These are phyloP conservation scores for Sebastes baramenuke DNA, from an alignment of 2,797 vertebrate genomes.

Conservation along the genomic window DNA sequence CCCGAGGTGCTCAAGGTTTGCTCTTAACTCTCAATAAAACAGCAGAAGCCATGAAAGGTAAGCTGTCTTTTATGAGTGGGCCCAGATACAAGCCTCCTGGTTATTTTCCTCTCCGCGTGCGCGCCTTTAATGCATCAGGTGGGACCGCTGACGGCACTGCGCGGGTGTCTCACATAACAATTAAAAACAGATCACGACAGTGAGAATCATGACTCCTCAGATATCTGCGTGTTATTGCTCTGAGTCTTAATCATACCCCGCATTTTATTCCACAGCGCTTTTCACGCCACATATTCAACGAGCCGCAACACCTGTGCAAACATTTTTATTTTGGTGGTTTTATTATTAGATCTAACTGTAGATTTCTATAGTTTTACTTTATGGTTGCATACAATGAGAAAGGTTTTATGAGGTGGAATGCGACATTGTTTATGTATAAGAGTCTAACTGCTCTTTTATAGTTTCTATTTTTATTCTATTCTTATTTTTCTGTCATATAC, in stretches of 20 bases:
- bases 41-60: conserved; percentile 75
- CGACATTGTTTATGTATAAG: not conserved
- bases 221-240: conserved; percentile 63
- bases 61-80: conserved; percentile 76
- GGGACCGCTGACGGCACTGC: conserved; percentile 45
- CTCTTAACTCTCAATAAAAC: conserved; percentile 64
- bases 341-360: not conserved
- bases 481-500: not conserved
- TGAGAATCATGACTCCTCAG: conserved; percentile 47
- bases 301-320: not conserved
- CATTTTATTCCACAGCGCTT: conserved; percentile 11
- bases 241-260: conserved; percentile 26
- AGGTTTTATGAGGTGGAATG: not conserved
- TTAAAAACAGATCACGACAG: conserved; percentile 69
- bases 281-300: not conserved
- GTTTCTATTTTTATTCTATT: not conserved
- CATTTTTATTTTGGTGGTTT: not conserved
- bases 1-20: conserved; percentile 38
- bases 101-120: conserved; percentile 59
- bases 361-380: not conserved
- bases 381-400: not conserved
- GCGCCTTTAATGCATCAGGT: conserved; percentile 53
- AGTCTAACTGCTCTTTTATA: not conserved
- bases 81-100: conserved; percentile 68
- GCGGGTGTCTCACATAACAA: conserved; percentile 59